These are phyloP conservation scores for Eulimnadia texana DNA, from an alignment of 1,140 invertebrate genomes.

Conservation along the genomic window DNA sequence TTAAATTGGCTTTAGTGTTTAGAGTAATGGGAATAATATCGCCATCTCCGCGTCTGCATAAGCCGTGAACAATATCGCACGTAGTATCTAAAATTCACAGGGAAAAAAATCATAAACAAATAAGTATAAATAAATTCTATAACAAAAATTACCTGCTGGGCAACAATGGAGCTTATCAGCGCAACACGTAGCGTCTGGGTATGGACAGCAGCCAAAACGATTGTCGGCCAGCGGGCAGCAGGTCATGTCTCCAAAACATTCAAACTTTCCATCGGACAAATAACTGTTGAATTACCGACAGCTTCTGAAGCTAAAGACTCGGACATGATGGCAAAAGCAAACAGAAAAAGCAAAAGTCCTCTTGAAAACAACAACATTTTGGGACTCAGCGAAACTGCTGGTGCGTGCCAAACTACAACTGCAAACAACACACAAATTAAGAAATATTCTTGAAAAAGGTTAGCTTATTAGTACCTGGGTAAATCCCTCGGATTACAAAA, in stretches of 20 bases:
- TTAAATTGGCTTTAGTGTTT: background rate
- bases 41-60: background rate
- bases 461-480: too few species aligned
- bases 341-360: too few species aligned
- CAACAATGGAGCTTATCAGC: constrained; percentile 18
- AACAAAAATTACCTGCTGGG: constrained; percentile 8
- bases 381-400: too few species aligned
- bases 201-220: constrained; percentile 18
- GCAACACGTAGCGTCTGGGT: constrained; percentile 17
- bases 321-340: too few species aligned
- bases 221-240: constrained; percentile 16
- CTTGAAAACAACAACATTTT: too few species aligned
- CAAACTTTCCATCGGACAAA: constrained; percentile 15
- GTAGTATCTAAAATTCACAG: constrained; percentile 1
- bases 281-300: background rate
- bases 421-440: too few species aligned
- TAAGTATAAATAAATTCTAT: background rate
- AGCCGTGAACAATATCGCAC: background rate
- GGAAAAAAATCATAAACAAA: background rate
- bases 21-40: background rate
- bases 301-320: too few species aligned
- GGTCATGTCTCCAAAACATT: constrained; percentile 13
- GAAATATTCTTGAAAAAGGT: too few species aligned
- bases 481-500: too few species aligned
- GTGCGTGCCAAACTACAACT: too few species aligned